Percentiles rank a stretch among this genome's conserved stretches.
Evolutionary conservation across 2,888 invertebrate species (phyloP).

Genomic region (Nomada ruficornis): DNA sequence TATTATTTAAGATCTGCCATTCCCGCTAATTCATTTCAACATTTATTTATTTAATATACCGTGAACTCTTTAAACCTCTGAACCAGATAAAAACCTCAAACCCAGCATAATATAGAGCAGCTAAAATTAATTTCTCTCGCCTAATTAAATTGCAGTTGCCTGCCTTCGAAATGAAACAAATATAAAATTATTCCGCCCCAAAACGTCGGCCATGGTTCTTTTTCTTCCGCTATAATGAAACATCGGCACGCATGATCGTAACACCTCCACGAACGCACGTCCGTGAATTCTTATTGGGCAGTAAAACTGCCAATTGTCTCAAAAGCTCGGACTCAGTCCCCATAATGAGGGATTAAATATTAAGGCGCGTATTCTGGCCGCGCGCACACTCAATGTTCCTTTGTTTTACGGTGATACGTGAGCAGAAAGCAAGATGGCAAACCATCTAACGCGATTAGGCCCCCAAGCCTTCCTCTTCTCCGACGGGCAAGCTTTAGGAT

Average conservation of each 20-base stretch:
- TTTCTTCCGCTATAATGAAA: not conserved
- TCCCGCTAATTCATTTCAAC: too few relatives aligned
- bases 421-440: slow-evolving; percentile 83
- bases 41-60: too few relatives aligned
- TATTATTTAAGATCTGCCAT: too few relatives aligned
- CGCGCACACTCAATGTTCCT: slow-evolving; percentile 79
- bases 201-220: slow-evolving; percentile 4
- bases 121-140: not conserved
- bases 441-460: slow-evolving; percentile 79
- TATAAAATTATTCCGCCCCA: not conserved
- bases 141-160: not conserved
- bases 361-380: slow-evolving; percentile 78
- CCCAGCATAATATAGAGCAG: not conserved
- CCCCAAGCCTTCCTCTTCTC: slow-evolving; percentile 62
- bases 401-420: slow-evolving; percentile 84
- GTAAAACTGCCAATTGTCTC: slow-evolving; percentile 83
- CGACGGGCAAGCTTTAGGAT: slow-evolving; percentile 52
- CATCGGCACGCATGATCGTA: slow-evolving; percentile 61
- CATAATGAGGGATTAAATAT: slow-evolving; percentile 84
- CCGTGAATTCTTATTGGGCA: slow-evolving; percentile 75
- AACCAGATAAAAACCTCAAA: too few relatives aligned
- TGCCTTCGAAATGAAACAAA: not conserved
- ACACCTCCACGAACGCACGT: slow-evolving; percentile 30
- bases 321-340: slow-evolving; percentile 80
- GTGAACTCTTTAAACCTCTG: too few relatives aligned